Evolutionary conservation across 2,113 vertebrate genomes (phyloP).

Genomic region (Azemiops feae): DNA sequence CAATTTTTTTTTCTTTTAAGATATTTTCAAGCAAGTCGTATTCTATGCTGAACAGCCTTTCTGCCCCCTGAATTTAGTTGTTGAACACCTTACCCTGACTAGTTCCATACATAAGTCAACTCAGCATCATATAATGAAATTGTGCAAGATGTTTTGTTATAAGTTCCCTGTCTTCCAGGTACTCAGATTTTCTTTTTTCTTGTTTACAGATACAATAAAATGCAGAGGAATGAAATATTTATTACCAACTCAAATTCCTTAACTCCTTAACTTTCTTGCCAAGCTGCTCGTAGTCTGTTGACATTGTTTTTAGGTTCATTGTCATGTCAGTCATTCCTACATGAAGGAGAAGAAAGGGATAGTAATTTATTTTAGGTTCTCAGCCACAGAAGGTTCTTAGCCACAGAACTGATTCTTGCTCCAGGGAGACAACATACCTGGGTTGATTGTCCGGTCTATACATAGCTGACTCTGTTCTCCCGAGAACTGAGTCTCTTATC

Average conservation of each 20-base stretch:
- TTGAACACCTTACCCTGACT: slow-evolving; percentile 33
- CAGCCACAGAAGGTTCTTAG: no score
- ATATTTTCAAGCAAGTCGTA: slow-evolving; percentile 23
- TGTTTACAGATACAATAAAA: not conserved
- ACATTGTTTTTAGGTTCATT: no score
- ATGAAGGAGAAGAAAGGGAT: no score
- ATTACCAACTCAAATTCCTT: not conserved
- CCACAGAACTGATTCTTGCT: no score
- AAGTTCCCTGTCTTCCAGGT: not conserved
- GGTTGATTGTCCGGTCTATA: no score
- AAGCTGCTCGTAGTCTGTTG: no score
- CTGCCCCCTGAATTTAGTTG: not conserved
- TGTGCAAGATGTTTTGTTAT: not conserved
- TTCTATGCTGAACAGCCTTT: not conserved
- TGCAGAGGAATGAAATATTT: not conserved
- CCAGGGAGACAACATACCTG: no score
- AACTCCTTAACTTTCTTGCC: no score
- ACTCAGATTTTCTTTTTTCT: not conserved
- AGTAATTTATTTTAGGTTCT: no score
- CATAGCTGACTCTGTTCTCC: no score
- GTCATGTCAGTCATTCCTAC: no score
- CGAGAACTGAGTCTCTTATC: no score
- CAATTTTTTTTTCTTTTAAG: not conserved
- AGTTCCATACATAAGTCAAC: slow-evolving; percentile 26
- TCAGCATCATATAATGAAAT: slow-evolving; percentile 1